Evolutionary conservation across 2,888 invertebrate genomes (phyloP), one percentile per base, ranked within the genome.

Genomic region (Scaptomyza tumidula): DNA sequence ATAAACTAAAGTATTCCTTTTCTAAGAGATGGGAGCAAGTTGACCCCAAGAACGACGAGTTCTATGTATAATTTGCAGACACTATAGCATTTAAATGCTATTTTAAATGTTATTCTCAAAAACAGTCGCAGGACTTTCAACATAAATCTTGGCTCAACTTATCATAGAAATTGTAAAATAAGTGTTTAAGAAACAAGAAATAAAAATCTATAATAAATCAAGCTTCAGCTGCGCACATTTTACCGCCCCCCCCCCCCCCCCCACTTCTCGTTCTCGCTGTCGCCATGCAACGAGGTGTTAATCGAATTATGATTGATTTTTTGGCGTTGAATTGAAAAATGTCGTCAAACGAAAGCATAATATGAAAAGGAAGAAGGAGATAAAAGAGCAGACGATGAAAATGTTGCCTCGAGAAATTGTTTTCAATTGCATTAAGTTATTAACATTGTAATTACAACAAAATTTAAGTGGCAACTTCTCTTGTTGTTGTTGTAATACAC

Each of bases 371-470:
- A 3, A 7, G 48, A 11, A 48, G 31, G 16, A 49, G 16, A 11
- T 29, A 29, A 6, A 11, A 6, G 11, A 3, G 24, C 16, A 35
- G 33, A 13, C 37, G 24, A 59, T 29, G 59, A 48, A 44, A 39
- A 53, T 27, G 41, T 37, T 45, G 55, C 48, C 58, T 44, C 54
- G 50, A 74, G 67, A 72, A 88, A 86, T 74, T 82, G 74, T 68
- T 74, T 88, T 64, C 83, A 83, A 83, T 83, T 83, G 64, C 83
- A 86, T 83, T 82, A 86, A 82, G 86, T 71, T 86, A 82, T 82
- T 88, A 83, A 83, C 68, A 67, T 80, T 86, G 88, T 77, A 83
- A 83, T 83, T 83, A 63, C 73, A 74, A 71, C 53, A 24, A 65
- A 62, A 59, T 77, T 70, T 72, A 74, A 83, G 80, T 86, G 84